Conservation (phyloP, 1,140 invertebrate genomes). For the Trichonephila clavipes region DNA sequence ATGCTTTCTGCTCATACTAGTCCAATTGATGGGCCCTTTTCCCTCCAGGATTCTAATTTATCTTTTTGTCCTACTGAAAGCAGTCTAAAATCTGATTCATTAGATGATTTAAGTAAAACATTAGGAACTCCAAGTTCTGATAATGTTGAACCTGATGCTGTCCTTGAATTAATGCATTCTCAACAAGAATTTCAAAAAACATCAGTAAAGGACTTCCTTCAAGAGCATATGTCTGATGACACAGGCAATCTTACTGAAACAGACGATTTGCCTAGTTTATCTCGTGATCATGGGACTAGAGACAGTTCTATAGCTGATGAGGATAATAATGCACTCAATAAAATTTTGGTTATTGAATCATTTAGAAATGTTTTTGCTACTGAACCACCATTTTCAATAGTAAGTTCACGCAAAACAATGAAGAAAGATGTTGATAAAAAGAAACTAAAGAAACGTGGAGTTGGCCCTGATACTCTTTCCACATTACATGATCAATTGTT, state of each 20-base stretch:
- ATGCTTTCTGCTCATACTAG: slow-evolving; percentile 71
- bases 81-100: slow-evolving; percentile 68
- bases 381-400: slow-evolving; percentile 54
- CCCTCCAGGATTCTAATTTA: slow-evolving; percentile 72
- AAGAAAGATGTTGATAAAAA: slow-evolving; percentile 6
- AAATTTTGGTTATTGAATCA: slow-evolving; percentile 69
- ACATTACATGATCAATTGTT: slow-evolving; percentile 59
- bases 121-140: slow-evolving; percentile 72
- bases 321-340: slow-evolving; percentile 31
- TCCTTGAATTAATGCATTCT: background rate
- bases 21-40: slow-evolving; percentile 72
- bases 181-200: slow-evolving; percentile 22
- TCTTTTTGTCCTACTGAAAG: slow-evolving; percentile 59
- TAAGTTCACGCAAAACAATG: background rate
- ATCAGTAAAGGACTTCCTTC: slow-evolving; percentile 54
- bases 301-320: background rate
- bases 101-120: slow-evolving; percentile 70
- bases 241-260: background rate
- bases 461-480: background rate
- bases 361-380: slow-evolving; percentile 71
- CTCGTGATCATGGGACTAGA: background rate
- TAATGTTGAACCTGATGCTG: slow-evolving; percentile 41
- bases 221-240: slow-evolving; percentile 40
- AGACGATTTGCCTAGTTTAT: slow-evolving; percentile 19
- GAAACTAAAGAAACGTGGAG: slow-evolving; percentile 13